Percentiles rank a stretch among this genome's conserved stretches.
phyloP scores from a whole-genome alignment of 2,113 vertebrate species.

The Nyctibius bracteatus region DNA sequence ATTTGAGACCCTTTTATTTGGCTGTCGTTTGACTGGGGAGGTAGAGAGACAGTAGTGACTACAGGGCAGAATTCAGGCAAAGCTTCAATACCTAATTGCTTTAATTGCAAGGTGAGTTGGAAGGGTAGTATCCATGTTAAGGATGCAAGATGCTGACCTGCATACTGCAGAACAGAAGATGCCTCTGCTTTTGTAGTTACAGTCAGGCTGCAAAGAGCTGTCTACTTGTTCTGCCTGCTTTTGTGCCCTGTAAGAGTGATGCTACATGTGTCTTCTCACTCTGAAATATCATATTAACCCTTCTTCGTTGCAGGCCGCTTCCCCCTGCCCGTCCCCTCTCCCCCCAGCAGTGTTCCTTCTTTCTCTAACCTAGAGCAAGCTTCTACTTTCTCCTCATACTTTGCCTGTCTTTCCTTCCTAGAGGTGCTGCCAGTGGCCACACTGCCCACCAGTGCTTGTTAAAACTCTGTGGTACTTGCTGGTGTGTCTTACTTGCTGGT shows the following conservation, averaged over 20 bases:
- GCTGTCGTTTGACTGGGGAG: not conserved
- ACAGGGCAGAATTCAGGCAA: not conserved
- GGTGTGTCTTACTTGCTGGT: not conserved
- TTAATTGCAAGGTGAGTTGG: not conserved
- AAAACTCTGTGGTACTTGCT: not conserved
- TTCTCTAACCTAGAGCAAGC: not conserved
- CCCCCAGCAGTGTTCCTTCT: rapidly evolving
- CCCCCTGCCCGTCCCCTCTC: no score
- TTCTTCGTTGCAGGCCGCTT: not conserved
- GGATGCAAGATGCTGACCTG: not conserved
- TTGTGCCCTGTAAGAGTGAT: not conserved
- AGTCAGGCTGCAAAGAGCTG: not conserved
- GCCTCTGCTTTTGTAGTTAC: not conserved
- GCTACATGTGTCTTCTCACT: not conserved
- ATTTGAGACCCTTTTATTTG: not conserved
- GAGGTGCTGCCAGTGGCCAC: not conserved
- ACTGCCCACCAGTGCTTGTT: not conserved
- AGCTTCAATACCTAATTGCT: not conserved
- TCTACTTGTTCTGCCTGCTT: not conserved
- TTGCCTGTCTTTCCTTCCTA: not conserved
- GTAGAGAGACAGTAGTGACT: not conserved
- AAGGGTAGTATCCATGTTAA: not conserved
- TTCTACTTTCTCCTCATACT: not conserved
- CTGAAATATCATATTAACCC: not conserved
- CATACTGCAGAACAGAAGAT: not conserved